Conservation (phyloP, 2,113 vertebrate species). For the Centrocercus urophasianus region DNA sequence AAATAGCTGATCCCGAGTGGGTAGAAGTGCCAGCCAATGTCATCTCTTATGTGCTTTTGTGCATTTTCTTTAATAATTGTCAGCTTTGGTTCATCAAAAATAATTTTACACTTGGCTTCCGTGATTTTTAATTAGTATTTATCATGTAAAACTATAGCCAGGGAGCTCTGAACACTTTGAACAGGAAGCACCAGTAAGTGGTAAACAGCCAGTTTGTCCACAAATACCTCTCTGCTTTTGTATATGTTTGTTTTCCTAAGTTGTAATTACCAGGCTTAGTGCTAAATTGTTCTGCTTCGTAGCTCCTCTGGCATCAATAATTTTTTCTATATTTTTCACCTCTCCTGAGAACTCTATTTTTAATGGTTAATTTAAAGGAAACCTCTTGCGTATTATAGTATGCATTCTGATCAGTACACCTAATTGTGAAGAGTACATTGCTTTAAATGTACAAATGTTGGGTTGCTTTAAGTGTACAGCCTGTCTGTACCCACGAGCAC, state of each 20-base stretch:
- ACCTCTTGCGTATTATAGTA: neutral
- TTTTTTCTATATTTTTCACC: neutral
- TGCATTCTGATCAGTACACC: neutral
- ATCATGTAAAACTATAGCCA: neutral
- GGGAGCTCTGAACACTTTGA: neutral
- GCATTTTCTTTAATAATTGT: slow-evolving; percentile 22
- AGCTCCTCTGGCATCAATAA: neutral
- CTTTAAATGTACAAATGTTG: neutral
- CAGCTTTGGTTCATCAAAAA: neutral
- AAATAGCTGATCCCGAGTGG: neutral
- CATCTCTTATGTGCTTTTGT: neutral
- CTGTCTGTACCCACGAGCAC: neutral
- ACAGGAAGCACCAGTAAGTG: neutral
- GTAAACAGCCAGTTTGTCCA: neutral
- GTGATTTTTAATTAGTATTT: slow-evolving; percentile 26
- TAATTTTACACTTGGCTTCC: slow-evolving; percentile 7
- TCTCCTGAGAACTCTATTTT: neutral
- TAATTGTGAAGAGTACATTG: slow-evolving; percentile 1
- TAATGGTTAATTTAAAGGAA: neutral
- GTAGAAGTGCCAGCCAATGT: neutral
- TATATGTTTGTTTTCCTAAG: neutral
- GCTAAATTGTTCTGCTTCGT: neutral
- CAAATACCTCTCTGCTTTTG: neutral
- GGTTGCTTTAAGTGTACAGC: neutral
- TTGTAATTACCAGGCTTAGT: neutral